A percentile compares a stretch with the other conserved stretches of the same genome.
Conservation (phyloP, 2,888 invertebrate species). For the Hemistola chrysoprasaria region DNA sequence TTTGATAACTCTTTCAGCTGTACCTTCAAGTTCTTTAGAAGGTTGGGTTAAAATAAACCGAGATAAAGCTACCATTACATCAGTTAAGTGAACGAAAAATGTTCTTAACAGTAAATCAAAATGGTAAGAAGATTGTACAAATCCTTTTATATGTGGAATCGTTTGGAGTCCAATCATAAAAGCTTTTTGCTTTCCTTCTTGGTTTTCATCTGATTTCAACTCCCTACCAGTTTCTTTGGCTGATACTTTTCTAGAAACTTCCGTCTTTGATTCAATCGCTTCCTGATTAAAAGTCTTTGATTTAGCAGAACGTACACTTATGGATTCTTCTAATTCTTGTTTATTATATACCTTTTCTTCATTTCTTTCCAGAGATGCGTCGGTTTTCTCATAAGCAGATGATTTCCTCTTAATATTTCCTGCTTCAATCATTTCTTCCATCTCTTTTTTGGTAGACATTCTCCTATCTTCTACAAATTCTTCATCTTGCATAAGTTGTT, state of each 20-base stretch:
- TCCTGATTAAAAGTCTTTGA: slow-evolving; percentile 13
- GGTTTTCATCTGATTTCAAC: slow-evolving; percentile 1
- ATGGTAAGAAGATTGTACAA: slow-evolving; percentile 53
- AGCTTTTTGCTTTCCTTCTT: slow-evolving; percentile 52
- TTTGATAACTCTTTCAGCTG: slow-evolving; percentile 26
- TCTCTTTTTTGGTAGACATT: slow-evolving; percentile 10
- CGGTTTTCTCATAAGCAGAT: slow-evolving; percentile 10
- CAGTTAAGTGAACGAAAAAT: slow-evolving; percentile 72
- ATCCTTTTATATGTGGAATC: slow-evolving; percentile 62
- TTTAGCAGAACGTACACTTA: slow-evolving; percentile 1
- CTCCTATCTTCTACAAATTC: slow-evolving; percentile 7
- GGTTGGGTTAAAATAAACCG: slow-evolving; percentile 61
- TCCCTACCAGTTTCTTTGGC: slow-evolving; percentile 12
- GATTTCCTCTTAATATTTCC: slow-evolving; percentile 4
- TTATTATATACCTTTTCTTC: background rate
- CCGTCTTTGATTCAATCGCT: slow-evolving; percentile 4
- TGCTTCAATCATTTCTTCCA: slow-evolving; percentile 4
- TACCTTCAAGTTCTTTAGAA: slow-evolving; percentile 27
- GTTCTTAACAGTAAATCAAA: slow-evolving; percentile 65
- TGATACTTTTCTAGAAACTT: background rate
- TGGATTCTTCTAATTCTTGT: slow-evolving; percentile 1
- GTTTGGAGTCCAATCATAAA: slow-evolving; percentile 62
- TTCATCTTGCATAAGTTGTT: slow-evolving; percentile 2
- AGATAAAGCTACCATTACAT: slow-evolving; percentile 72
- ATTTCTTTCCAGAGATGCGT: background rate